Evolutionary conservation across 1,140 invertebrate genomes (phyloP).

Genomic region (Ridgeia piscesae): DNA sequence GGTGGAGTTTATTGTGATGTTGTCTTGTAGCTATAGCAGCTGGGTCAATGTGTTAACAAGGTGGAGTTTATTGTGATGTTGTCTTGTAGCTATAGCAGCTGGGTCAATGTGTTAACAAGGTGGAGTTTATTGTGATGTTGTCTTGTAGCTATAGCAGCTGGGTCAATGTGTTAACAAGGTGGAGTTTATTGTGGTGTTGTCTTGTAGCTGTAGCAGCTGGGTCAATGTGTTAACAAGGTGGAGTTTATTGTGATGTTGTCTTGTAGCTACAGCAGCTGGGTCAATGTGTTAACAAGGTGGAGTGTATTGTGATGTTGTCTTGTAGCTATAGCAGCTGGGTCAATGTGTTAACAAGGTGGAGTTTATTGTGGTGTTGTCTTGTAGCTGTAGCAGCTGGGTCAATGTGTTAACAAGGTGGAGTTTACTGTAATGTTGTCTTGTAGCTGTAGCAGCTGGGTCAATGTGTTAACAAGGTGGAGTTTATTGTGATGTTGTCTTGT

Average conservation of each 20-base stretch:
- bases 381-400: not conserved
- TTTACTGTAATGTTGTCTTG: slow-evolving; percentile 62
- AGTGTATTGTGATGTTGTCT: slow-evolving; percentile 93
- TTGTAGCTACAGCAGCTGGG: slow-evolving; percentile 87
- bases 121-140: slow-evolving; percentile 98
- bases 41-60: too few relatives aligned
- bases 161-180: slow-evolving; percentile 99
- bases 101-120: slow-evolving; percentile 97
- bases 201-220: slow-evolving; percentile 1
- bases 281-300: slow-evolving; percentile 98
- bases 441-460: not conserved
- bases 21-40: slow-evolving; percentile 3
- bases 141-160: slow-evolving; percentile 78
- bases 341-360: slow-evolving; percentile 99
- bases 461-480: too few relatives aligned
- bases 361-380: slow-evolving; percentile 63
- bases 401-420: slow-evolving; percentile 84
- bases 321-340: slow-evolving; percentile 86
- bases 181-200: slow-evolving; percentile 71
- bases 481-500: slow-evolving; percentile 24
- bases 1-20: slow-evolving; percentile 77
- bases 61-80: not conserved
- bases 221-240: too few relatives aligned
- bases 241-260: not conserved
- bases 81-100: slow-evolving; percentile 79